Base-by-base conservation (phyloP, 1,140 invertebrate species). In the Frieseomelitta varia region DNA sequence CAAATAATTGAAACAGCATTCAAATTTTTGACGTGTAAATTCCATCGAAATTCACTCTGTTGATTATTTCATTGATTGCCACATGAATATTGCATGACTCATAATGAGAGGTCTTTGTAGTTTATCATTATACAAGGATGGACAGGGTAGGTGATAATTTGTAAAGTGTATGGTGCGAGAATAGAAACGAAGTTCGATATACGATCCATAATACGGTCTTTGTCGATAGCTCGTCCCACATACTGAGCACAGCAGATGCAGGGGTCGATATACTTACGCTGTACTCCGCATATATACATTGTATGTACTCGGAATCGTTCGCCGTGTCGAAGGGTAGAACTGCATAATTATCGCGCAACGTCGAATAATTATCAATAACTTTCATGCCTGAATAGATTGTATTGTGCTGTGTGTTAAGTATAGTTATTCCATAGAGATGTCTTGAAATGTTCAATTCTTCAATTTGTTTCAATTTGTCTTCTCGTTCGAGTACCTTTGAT, bases 251-350 rank as follows among this genome's bases (percentile, higher is more conserved):
- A 8, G 27, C 69, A 81, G 79, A 81, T 81, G 79, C 71, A 39
- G 47, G 69, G 79, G 69, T 81, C 79, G 79, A 74, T 81, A 81
- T 63, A 73, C 69, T 81, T 74, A 63, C 56, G 27, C 19, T 74
- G 55, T 30, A 74, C 12, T 34, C 27, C 56, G 47, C 47, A 30
- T 73, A 80, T 73, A 80, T 30, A 58, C 14, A 4, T 17, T 71
- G 15, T 56, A 53, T 21, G 15, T 56, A 53, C 27, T 47, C 24
- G 63, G 79, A 81, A 34, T 81, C 79, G 39, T 81, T 34, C 34
- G 12, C 67, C 27, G 56, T 51, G 19, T 34, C 69, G 47, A n/a
- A 51, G 69, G 79, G 56, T 63, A 53, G 39, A 51, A 51, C 19
- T 53, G 27, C 67, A 15, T 47, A 55, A 69, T 39, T 51, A 21